These are phyloP conservation scores for Caenorhabditis sp. DNA, from an alignment of 2,888 invertebrate species.

Conservation along the genomic window DNA sequence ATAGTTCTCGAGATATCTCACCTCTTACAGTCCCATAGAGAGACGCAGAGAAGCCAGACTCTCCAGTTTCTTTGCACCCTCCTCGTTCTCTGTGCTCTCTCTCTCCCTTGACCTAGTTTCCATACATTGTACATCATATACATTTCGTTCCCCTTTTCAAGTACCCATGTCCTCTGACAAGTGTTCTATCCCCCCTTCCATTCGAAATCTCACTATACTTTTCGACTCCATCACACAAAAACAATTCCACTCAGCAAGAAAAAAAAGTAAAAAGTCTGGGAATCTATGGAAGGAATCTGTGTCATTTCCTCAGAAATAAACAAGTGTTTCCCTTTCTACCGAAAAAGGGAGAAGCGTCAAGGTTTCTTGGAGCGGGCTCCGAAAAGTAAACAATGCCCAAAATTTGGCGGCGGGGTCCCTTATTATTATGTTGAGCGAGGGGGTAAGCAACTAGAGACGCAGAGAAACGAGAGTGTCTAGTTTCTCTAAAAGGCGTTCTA, in stretches of 20 bases:
- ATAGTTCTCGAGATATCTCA: neutral
- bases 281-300: neutral
- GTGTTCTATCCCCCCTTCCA: neutral
- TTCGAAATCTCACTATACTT: conserved; percentile 9
- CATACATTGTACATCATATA: too few relatives aligned
- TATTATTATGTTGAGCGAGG: too few relatives aligned
- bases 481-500: neutral
- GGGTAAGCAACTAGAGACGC: conserved; percentile 1
- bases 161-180: neutral
- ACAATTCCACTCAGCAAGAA: neutral
- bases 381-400: conserved; percentile 15
- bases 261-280: neutral
- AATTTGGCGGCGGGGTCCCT: too few relatives aligned
- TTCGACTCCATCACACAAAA: neutral
- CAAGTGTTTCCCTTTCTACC: conserved; percentile 11
- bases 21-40: neutral
- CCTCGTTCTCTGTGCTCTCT: neutral
- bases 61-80: conserved; percentile 6
- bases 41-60: conserved; percentile 3
- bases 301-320: conserved; percentile 19
- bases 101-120: neutral
- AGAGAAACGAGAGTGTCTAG: conserved; percentile 3
- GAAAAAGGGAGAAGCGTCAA: neutral
- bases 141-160: neutral
- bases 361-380: neutral